Percentiles rank a stretch among this genome's conserved stretches.
These are phyloP conservation scores for Okapia johnstoni DNA, from an alignment of 2,113 vertebrate species.

Conservation along the genomic window DNA sequence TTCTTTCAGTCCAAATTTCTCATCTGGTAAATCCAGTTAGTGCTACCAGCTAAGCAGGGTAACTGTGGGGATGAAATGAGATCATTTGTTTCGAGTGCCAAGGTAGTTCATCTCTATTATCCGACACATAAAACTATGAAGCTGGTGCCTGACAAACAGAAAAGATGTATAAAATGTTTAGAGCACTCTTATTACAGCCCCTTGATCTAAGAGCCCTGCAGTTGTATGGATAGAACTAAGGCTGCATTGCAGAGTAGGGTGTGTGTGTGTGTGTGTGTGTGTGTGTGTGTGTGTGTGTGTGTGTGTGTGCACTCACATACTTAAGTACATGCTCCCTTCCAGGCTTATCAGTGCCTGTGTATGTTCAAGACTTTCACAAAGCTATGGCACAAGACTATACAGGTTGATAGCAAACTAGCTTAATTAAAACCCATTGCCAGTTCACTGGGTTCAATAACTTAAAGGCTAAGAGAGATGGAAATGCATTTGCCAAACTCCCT, in stretches of 20 bases:
- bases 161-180: not conserved
- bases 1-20: not conserved
- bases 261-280: not conserved
- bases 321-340: not conserved
- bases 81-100: not conserved
- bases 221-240: not conserved
- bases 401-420: not conserved
- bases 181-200: not conserved
- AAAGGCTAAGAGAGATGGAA: not conserved
- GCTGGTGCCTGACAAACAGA: not conserved
- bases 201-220: not conserved
- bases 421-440: not conserved
- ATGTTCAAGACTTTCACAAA: not conserved
- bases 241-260: not conserved
- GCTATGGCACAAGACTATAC: not conserved
- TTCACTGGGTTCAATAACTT: not conserved
- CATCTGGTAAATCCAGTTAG: not conserved
- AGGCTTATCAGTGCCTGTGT: not conserved
- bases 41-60: not conserved
- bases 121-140: too few species aligned
- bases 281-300: accelerated
- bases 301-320: accelerated
- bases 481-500: not conserved
- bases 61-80: not conserved
- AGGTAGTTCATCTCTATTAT: not conserved